Evolutionary conservation across 2,888 invertebrate species (phyloP), one percentile per base, ranked within the genome.

Genomic region (Melangyna quadrimaculata): DNA sequence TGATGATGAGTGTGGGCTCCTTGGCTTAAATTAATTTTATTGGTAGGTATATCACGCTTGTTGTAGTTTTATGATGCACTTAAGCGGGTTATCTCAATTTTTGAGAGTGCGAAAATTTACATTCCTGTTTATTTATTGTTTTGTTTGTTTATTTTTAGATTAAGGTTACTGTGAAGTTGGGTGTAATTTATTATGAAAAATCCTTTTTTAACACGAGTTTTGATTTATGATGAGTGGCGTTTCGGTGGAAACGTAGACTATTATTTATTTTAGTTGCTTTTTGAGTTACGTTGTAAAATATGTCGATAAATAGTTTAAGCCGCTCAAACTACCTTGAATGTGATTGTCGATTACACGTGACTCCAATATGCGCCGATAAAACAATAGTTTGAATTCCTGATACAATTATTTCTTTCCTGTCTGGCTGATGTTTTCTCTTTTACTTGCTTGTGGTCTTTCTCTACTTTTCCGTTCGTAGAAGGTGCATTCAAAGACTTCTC

Each of bases 41-140:
- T 63, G 43, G 57, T 32, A n/a, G n/a, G n/a, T n/a, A n/a, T n/a
- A 40, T 48, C 48, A 70, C 32, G 55, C 63, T 57, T 74, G 70
- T 45, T 83, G 83, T 70, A 79, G 43, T 53, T 83, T 83, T 83
- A 79, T 65, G 74, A 70, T 79, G 79, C 79, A 83, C 79, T 83
- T 79, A 70, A 59, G 75, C 51, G 51, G 53, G 79, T 83, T 71
- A 83, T 83, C 29, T 32, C 53, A 67, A 12, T 24, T 70, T 83
- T 78, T 74, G 37, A 17, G 32, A 55, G 70, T 57, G 73, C 48
- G 69, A 78, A 82, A 78, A 78, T 61, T 55, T 57, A 22, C 73
- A 78, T 32, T 57, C 35, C 32, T 69, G 51, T 67, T 72, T 32
- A n/a, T n/a, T n/a, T n/a, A n/a, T n/a, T n/a, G n/a, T n/a, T n/a